These are phyloP conservation scores for Maniola jurtina DNA, from an alignment of 1,140 invertebrate genomes.

Conservation along the genomic window DNA sequence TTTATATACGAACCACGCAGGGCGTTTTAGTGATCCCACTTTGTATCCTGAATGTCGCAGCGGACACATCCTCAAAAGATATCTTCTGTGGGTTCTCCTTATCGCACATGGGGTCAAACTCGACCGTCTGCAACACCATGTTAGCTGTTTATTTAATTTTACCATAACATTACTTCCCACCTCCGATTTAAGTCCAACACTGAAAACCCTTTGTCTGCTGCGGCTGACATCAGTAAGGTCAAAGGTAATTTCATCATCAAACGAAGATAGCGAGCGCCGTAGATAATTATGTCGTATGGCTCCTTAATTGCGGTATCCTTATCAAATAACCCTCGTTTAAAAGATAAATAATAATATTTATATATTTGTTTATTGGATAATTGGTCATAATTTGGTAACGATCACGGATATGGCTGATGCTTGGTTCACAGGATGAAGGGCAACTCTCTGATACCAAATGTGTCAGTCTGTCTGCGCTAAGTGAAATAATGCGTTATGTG, in stretches of 20 bases:
- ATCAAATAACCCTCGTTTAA: background rate
- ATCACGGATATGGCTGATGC: no score
- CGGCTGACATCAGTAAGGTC: conserved; percentile 11
- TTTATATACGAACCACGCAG: conserved; percentile 84
- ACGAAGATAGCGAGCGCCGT: background rate
- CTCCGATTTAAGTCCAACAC: background rate
- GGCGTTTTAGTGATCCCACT: conserved; percentile 90
- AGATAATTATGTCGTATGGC: background rate
- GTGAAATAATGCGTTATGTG: no score
- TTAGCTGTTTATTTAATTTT: background rate
- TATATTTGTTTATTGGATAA: no score
- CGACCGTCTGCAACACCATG: conserved; percentile 70
- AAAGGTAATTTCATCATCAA: conserved; percentile 14
- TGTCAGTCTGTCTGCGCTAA: no score
- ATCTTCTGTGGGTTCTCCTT: conserved; percentile 87
- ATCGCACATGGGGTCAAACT: conserved; percentile 87
- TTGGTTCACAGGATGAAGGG: no score
- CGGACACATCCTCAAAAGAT: conserved; percentile 92
- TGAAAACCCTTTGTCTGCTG: background rate
- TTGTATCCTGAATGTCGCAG: conserved; percentile 93
- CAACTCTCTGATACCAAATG: no score
- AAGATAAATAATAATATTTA: background rate
- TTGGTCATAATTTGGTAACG: no score
- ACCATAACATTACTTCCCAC: background rate
- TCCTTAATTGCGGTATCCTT: background rate